phyloP scores from a whole-genome alignment of 2,888 invertebrate genomes.

The Stenichneumon culpator region DNA sequence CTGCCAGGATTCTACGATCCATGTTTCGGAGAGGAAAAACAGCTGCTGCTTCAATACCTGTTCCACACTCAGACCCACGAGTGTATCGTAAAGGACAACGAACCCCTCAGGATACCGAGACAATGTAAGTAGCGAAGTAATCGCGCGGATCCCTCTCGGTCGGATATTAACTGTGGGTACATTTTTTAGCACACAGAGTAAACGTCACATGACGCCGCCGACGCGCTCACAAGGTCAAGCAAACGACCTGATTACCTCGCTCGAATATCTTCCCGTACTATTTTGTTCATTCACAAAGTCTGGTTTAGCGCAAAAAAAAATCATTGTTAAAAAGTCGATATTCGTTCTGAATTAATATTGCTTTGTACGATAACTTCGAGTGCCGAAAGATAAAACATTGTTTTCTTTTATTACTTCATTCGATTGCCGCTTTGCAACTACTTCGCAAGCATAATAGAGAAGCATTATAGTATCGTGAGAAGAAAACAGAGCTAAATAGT shows the following conservation, averaged over 20 bases:
- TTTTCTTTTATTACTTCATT: slow-evolving; percentile 38
- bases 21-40: slow-evolving; percentile 96
- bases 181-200: slow-evolving; percentile 84
- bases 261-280: slow-evolving; percentile 60
- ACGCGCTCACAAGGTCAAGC: slow-evolving; percentile 59
- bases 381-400: slow-evolving; percentile 62
- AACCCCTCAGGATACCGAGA: slow-evolving; percentile 92
- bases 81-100: slow-evolving; percentile 92
- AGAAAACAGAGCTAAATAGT: slow-evolving; percentile 25
- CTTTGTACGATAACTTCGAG: slow-evolving; percentile 67
- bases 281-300: slow-evolving; percentile 65
- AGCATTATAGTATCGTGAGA: slow-evolving; percentile 9
- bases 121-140: slow-evolving; percentile 87
- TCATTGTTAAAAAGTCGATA: slow-evolving; percentile 46
- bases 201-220: slow-evolving; percentile 84
- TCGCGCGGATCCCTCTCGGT: slow-evolving; percentile 7
- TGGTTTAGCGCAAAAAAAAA: slow-evolving; percentile 37
- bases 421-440: slow-evolving; percentile 16
- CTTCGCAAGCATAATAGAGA: slow-evolving; percentile 21
- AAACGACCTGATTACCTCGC: slow-evolving; percentile 62
- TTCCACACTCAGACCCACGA: slow-evolving; percentile 93
- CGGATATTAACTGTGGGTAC: slow-evolving; percentile 31
- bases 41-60: slow-evolving; percentile 93
- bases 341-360: slow-evolving; percentile 70
- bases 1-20: slow-evolving; percentile 99